A percentile compares a stretch with the other conserved stretches of the same genome.
phyloP scores from a whole-genome alignment of 2,113 vertebrate genomes.

The Oreochromis niloticus region DNA sequence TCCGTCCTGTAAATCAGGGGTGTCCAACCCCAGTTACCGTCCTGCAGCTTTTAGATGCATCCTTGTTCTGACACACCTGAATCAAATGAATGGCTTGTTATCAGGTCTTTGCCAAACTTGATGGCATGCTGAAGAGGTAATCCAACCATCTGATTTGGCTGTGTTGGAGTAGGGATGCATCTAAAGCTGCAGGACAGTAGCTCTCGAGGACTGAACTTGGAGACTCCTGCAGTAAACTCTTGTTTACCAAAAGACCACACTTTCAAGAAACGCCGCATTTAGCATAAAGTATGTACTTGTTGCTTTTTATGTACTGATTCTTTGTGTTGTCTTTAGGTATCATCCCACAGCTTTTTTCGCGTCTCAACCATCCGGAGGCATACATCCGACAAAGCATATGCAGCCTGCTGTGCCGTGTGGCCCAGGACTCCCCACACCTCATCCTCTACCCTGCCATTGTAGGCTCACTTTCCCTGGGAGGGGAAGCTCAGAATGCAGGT shows the following conservation, averaged over 20 bases:
- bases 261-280: not conserved
- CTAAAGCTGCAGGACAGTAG: not conserved
- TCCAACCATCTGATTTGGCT: not conserved
- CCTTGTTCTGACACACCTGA: not conserved
- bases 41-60: not conserved
- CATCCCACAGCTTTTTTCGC: constrained; percentile 96
- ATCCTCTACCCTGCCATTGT: constrained; percentile 97
- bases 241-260: not conserved
- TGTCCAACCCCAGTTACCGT: not conserved
- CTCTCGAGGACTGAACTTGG: not conserved
- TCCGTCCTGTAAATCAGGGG: fast-evolving
- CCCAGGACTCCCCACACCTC: constrained; percentile 95
- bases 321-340: constrained; percentile 75
- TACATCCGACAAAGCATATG: constrained; percentile 98
- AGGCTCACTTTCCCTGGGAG: constrained; percentile 92
- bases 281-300: too few species aligned
- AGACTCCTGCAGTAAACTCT: not conserved
- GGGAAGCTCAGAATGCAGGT: constrained; percentile 90
- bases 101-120: not conserved
- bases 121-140: not conserved
- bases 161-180: not conserved
- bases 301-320: not conserved
- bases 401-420: constrained; percentile 92
- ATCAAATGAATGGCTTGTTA: not conserved
- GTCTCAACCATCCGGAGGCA: constrained; percentile 94